Base-by-base conservation (phyloP, 2,888 invertebrate species). In the Cheilosia urbana region DNA sequence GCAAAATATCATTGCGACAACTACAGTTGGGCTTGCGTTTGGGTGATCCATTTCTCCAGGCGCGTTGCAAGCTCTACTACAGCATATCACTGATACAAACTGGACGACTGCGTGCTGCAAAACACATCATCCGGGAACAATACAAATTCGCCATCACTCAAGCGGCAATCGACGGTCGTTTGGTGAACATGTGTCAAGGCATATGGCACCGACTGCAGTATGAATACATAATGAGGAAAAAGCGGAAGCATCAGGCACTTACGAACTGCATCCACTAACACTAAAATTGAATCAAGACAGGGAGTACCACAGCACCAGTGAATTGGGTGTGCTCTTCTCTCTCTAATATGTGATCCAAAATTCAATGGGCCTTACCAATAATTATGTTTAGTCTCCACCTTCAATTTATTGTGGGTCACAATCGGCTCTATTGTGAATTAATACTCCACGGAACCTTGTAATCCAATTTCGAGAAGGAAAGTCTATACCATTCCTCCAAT, bases 11-110 rank as follows among this genome's bases (percentile, higher is more conserved):
- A 13, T 66, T 95, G 19, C 94, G 96, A 84, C 99, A 99, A 91
- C 94, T 98, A 85, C 94, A 94, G 89, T 93, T 99, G 30, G 98
- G 98, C 0, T 90, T 95, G 83, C 94, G 95, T 89, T 93, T 98
- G 49, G 97, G 96, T 0, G 98, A 99, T 92, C 96, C 97, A 0
- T 94, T 95, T 42, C 92, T 97, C 62, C 95, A 96, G 47, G 95
- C 96, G 0, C 94, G 98, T 75, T 98, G 99, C 91, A 95, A 95
- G 88, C 93, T 99, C 0, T 99, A 97, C 91, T 95, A 96, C 71
- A 96, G 98, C 42, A 94, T 98, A 73, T 98, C 98, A 88, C 93
- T 97, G 27, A 96, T 98, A 78, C 99, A 99, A 92, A 95, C 95
- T 87, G 96, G 96, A 0, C 92, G 94, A 53, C 93, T 97, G 4